These are phyloP conservation scores for Columba livia DNA, from an alignment of 2,113 vertebrate genomes.

Conservation along the genomic window DNA sequence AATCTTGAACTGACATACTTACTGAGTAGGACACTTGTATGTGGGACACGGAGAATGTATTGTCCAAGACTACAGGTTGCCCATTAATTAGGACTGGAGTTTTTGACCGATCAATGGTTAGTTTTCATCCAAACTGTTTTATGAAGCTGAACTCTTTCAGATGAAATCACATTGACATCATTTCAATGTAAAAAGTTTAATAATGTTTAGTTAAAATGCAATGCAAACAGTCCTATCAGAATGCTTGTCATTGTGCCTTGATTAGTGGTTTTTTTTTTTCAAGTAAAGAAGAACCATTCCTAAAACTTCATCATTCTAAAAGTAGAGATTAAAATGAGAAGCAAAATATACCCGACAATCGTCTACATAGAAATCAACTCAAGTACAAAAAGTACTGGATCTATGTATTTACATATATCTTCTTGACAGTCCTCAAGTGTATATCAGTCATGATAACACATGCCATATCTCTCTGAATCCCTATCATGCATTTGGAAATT, in stretches of 20 bases:
- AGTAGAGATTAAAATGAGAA: constrained; percentile 16
- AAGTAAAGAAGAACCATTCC: constrained; percentile 26
- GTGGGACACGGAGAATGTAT: background rate
- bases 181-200: constrained; percentile 5
- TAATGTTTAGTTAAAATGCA: constrained; percentile 49
- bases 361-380: background rate
- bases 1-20: background rate
- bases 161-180: background rate
- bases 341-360: background rate
- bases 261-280: background rate
- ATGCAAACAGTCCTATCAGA: background rate
- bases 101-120: background rate
- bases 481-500: constrained; percentile 19
- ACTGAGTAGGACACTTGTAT: no score
- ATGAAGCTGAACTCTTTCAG: background rate
- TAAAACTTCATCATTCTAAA: constrained; percentile 39
- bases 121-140: constrained; percentile 10
- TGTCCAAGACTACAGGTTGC: background rate
- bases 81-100: background rate
- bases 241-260: constrained; percentile 14
- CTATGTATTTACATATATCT: background rate
- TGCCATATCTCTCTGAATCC: background rate
- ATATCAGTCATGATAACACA: background rate
- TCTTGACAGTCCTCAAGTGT: background rate
- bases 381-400: background rate